Base-by-base conservation (phyloP, 2,113 vertebrate species). In the Nothobranchius kuhntae region DNA sequence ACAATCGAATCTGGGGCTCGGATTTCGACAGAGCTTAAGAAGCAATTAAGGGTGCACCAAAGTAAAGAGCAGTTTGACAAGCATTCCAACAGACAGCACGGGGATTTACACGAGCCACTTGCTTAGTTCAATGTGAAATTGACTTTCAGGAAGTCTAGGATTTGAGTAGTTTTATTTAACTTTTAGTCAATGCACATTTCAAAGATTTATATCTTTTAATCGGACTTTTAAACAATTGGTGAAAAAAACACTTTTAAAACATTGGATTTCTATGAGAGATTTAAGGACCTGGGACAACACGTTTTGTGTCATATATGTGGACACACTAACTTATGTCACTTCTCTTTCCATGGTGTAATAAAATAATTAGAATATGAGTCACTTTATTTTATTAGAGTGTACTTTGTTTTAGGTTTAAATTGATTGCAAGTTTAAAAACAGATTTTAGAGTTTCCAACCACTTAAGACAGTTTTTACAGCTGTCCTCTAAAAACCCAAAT, bases 21-120 rank as follows among this genome's bases (percentile, higher is more conserved):
- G 44, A 66, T 75, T 80, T 83, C 30, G 17, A 83, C 57, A 71
- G 61, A 68, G 68, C 54, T 88, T 71, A 80, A 80, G 68, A 87
- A 77, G 75, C 83, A 87, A 83, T 83, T 81, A 83, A 65, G 47
- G 50, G 42, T 35, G 46, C 15, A 47, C 35, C 46, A 61, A 65
- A 71, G 68, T 62, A 44, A 58, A 47, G 13, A 35, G 15, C 45
- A 76, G n/a, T 55, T 30, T 47, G 60, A 56, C 14, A 13, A 59
- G 13, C 35, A 21, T n/a, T 42, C 13, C 2, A 40, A 66, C 57
- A 65, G 55, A 65, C 58, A 51, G 9, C 0, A 9, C 56, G 53
- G 64, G 45, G 54, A 62, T 78, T 71, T 57, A 71, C 14, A 61
- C 2, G 4, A 71, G 57, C 57, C 55, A 54, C 17, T 54, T 66